Evolutionary conservation across 1,140 invertebrate species (phyloP).

Genomic region (Euwallacea similis): DNA sequence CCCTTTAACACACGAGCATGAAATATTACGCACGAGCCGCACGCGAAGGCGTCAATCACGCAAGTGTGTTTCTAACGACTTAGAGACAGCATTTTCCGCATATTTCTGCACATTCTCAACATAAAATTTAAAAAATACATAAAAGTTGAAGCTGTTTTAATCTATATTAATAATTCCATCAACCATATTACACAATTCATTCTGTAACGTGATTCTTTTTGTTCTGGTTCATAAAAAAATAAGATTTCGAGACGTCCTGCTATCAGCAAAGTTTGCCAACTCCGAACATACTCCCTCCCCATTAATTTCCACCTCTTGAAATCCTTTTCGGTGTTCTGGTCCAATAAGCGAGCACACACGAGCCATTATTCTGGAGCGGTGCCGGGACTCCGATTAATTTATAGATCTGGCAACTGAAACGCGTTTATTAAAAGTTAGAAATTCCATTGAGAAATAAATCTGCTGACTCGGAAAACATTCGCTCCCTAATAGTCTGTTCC

Average conservation of each 20-base stretch:
- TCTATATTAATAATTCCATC: too few species aligned
- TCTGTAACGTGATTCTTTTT: too few species aligned
- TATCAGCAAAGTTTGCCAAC: neutral
- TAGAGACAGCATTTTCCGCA: too few species aligned
- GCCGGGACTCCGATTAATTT: constrained; percentile 28
- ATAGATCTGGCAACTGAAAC: constrained; percentile 30
- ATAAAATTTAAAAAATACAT: too few species aligned
- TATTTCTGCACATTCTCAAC: too few species aligned
- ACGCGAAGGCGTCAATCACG: too few species aligned
- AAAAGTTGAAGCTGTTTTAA: too few species aligned
- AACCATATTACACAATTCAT: too few species aligned
- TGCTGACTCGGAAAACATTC: constrained; percentile 22
- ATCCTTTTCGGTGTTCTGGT: constrained; percentile 10
- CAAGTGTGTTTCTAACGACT: too few species aligned
- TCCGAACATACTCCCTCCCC: neutral
- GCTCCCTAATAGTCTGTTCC: constrained; percentile 24
- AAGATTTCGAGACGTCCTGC: neutral
- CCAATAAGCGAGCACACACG: constrained; percentile 5
- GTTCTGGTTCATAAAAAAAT: too few species aligned
- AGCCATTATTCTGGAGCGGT: constrained; percentile 15
- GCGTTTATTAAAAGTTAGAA: constrained; percentile 33
- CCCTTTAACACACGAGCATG: too few species aligned
- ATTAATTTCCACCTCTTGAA: neutral
- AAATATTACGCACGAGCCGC: too few species aligned
- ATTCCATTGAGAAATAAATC: constrained; percentile 33